These are phyloP conservation scores for Adelges cooleyi DNA, from an alignment of 1,140 invertebrate genomes.

Conservation along the genomic window DNA sequence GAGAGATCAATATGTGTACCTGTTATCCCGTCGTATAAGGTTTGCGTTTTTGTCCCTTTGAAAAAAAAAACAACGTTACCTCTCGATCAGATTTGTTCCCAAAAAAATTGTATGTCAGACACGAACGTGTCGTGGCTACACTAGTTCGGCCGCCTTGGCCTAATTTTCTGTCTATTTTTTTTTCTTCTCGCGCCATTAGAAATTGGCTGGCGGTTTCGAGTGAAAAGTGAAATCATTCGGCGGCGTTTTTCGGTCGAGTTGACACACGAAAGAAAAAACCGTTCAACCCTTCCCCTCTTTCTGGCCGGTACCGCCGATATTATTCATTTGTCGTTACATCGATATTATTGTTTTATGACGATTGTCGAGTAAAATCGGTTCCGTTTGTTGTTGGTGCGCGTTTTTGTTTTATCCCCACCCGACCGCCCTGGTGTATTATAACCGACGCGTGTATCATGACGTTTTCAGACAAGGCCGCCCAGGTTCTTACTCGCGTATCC, in stretches of 20 bases:
- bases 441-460: not conserved
- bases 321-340: not conserved
- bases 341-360: not conserved
- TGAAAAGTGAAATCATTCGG: conserved; percentile 20
- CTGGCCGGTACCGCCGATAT: not conserved
- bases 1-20: not conserved
- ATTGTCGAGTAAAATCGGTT: not conserved
- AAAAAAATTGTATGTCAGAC: no score
- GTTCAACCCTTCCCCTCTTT: no score
- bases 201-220: not conserved
- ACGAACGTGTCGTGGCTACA: not conserved
- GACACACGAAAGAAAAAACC: not conserved
- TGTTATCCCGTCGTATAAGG: not conserved
- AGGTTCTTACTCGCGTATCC: not conserved
- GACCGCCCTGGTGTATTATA: no score
- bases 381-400: not conserved
- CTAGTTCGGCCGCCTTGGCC: conserved; percentile 6
- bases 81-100: no score
- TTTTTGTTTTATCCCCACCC: no score
- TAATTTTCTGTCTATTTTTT: not conserved
- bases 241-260: conserved; percentile 16
- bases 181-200: not conserved
- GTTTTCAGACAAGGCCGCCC: conserved; percentile 1
- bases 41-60: no score
- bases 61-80: no score